Conservation (phyloP, 2,888 invertebrate genomes). For the Poecilus cupreus region DNA sequence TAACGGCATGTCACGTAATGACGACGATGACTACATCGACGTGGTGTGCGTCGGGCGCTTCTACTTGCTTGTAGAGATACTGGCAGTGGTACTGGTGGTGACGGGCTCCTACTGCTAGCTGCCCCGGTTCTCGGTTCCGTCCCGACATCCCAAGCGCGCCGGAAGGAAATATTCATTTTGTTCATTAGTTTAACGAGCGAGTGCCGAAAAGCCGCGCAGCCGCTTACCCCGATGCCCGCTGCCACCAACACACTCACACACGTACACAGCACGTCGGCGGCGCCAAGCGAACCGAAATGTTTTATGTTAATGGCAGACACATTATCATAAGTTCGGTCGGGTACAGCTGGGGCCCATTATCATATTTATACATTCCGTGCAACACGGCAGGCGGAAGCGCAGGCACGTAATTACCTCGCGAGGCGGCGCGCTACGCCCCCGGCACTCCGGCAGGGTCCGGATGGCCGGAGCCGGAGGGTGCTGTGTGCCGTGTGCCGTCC, state of each 20-base stretch:
- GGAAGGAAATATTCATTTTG: conserved; percentile 54
- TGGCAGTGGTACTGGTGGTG: neutral
- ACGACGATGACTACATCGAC: neutral
- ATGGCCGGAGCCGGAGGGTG: conserved; percentile 30
- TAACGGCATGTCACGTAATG: conserved; percentile 41
- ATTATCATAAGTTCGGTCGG: conserved; percentile 66
- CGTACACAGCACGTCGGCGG: conserved; percentile 44
- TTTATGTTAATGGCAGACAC: conserved; percentile 66
- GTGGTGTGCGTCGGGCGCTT: too few species aligned
- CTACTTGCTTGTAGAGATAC: too few species aligned
- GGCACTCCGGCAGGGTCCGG: neutral
- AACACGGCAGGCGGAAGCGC: conserved; percentile 58
- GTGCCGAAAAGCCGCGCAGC: conserved; percentile 50
- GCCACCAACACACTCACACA: conserved; percentile 18
- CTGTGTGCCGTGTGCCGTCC: conserved; percentile 33
- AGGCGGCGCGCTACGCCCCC: conserved; percentile 27
- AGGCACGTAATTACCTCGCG: conserved; percentile 60
- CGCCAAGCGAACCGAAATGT: conserved; percentile 62
- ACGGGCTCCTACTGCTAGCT: neutral
- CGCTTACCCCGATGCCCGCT: neutral
- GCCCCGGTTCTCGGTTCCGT: neutral
- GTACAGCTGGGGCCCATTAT: conserved; percentile 66
- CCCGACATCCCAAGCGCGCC: neutral
- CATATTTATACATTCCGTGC: conserved; percentile 62
- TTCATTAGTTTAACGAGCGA: conserved; percentile 55